Evolutionary conservation across 2,113 vertebrate genomes (phyloP).

Genomic region (Ascaphus truei): DNA sequence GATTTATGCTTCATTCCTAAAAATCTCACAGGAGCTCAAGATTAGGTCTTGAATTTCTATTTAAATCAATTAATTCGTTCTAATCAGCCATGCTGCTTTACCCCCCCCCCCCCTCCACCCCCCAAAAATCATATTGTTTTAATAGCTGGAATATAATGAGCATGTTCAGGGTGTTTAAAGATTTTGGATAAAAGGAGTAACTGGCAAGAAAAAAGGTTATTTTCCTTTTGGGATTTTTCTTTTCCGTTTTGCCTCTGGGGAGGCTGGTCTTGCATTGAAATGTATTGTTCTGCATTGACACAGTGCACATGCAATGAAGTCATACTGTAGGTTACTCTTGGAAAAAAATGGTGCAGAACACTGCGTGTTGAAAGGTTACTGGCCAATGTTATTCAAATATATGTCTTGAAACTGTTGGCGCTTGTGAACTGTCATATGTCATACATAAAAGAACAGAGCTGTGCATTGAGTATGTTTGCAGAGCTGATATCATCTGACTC

Average conservation of each 20-base stretch:
- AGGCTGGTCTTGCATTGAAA: neutral
- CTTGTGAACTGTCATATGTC: constrained; percentile 26
- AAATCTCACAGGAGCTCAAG: constrained; percentile 9
- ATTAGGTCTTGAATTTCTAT: constrained; percentile 25
- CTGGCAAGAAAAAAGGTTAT: constrained; percentile 4
- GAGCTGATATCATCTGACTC: neutral
- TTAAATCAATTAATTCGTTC: constrained; percentile 21
- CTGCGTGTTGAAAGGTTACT: constrained; percentile 23
- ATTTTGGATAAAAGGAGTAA: neutral
- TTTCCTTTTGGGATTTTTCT: constrained; percentile 13
- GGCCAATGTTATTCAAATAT: constrained; percentile 15
- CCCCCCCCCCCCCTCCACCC: too few relatives aligned
- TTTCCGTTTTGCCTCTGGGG: constrained; percentile 15
- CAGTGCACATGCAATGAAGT: constrained; percentile 7
- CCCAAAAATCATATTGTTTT: constrained; percentile 4
- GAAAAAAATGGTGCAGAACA: constrained; percentile 8
- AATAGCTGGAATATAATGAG: constrained; percentile 30
- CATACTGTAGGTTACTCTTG: constrained; percentile 24
- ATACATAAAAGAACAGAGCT: constrained; percentile 13
- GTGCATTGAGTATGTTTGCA: neutral
- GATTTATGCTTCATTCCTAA: constrained; percentile 10
- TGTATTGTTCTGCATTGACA: constrained; percentile 5
- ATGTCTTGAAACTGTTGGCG: constrained; percentile 15
- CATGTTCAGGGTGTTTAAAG: neutral
- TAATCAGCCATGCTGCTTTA: constrained; percentile 6